Evolutionary conservation across 1,140 invertebrate species (phyloP).

Genomic region (Hypsibius dujardini): DNA sequence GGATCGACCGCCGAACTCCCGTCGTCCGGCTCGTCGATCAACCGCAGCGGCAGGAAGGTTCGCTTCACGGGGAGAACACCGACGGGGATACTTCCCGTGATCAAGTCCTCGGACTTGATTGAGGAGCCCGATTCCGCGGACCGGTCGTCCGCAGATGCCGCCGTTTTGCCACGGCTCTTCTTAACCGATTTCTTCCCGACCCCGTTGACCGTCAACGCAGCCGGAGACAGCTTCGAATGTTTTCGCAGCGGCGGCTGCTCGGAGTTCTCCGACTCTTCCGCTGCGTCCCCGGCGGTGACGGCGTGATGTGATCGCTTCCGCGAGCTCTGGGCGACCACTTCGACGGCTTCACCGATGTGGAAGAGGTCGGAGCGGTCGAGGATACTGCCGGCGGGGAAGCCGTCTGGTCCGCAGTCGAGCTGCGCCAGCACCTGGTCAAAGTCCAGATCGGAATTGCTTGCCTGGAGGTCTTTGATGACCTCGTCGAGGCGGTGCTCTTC

Average conservation of each 20-base stretch:
- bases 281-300: neutral
- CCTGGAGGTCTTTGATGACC: neutral
- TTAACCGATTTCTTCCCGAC: too few species aligned
- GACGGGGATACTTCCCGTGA: too few species aligned
- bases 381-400: neutral
- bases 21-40: slow-evolving; percentile 1
- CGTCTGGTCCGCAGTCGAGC: neutral
- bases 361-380: neutral
- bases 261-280: neutral
- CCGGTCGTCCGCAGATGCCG: too few species aligned
- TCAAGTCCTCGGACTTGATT: too few species aligned
- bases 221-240: too few species aligned
- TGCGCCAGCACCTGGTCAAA: neutral
- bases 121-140: too few species aligned
- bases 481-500: neutral
- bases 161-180: too few species aligned
- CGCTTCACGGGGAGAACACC: too few species aligned
- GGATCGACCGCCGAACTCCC: neutral
- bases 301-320: neutral
- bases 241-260: neutral
- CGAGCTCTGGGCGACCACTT: neutral
- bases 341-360: slow-evolving; percentile 7
- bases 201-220: too few species aligned
- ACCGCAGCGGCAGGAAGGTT: neutral
- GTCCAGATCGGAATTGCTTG: neutral